phyloP scores from a whole-genome alignment of 2,797 vertebrate species.

The Rhynchonycteris naso region DNA sequence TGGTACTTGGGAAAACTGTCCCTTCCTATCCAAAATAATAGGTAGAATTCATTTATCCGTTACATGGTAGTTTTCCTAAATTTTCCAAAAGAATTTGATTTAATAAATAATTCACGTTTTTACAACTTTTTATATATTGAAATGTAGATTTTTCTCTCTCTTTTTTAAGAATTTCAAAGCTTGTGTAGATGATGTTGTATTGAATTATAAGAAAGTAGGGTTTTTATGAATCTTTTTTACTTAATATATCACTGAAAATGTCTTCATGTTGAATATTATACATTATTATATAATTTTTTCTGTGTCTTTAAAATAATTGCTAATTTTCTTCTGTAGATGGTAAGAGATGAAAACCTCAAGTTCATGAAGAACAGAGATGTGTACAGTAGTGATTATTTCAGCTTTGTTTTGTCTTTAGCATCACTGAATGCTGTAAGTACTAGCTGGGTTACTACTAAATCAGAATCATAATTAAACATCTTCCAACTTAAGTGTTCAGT shows the following conservation, averaged over 20 bases:
- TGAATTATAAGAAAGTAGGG: too few relatives aligned
- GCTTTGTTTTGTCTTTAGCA: slow-evolving; percentile 96
- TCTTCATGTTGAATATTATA: slow-evolving; percentile 37
- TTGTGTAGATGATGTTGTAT: neutral
- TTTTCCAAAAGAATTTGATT: neutral
- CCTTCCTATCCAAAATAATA: neutral
- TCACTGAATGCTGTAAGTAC: slow-evolving; percentile 96
- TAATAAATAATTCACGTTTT: neutral
- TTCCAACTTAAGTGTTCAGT: neutral
- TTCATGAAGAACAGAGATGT: slow-evolving; percentile 99
- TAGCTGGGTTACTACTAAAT: neutral
- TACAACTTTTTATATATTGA: neutral
- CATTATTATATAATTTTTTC: too few relatives aligned
- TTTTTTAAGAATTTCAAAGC: slow-evolving; percentile 41
- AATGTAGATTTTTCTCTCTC: slow-evolving; percentile 28
- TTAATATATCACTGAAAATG: slow-evolving; percentile 31
- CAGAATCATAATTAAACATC: neutral
- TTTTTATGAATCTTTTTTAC: slow-evolving; percentile 2
- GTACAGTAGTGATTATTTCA: slow-evolving; percentile 99
- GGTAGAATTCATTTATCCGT: neutral
- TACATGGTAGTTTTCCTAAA: neutral
- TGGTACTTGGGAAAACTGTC: neutral
- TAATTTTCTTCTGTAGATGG: slow-evolving; percentile 89
- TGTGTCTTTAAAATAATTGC: slow-evolving; percentile 46
- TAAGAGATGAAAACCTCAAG: slow-evolving; percentile 98